Conservation (phyloP, 2,113 vertebrate species). For the Todiramphus chloris region DNA sequence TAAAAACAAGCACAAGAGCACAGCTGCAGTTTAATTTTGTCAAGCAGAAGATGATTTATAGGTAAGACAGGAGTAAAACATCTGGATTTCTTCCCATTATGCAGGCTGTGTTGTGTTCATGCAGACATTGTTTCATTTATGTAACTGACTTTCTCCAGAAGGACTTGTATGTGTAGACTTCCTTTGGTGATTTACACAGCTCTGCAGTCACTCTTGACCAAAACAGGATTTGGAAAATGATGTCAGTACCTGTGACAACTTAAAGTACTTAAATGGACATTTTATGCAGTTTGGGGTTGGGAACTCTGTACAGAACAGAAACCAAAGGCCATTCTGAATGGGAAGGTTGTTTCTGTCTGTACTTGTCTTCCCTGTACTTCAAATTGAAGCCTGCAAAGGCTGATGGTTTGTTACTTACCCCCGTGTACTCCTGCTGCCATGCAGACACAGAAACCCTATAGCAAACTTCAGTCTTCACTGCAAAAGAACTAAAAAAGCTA, state of each 20-base stretch:
- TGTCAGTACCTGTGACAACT: background rate
- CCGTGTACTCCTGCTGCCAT: background rate
- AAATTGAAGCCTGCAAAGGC: background rate
- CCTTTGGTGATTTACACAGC: background rate
- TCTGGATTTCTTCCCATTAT: background rate
- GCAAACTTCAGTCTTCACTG: background rate
- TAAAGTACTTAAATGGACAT: background rate
- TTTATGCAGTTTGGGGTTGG: fast-evolving
- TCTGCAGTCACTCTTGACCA: background rate
- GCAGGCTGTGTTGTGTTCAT: background rate
- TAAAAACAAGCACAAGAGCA: background rate
- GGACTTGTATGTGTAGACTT: fast-evolving
- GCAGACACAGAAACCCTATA: background rate
- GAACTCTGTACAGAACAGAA: background rate
- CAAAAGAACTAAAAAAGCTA: background rate
- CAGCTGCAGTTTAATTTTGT: background rate
- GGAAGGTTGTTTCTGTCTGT: background rate
- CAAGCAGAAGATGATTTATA: background rate
- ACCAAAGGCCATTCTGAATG: background rate
- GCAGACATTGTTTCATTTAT: background rate
- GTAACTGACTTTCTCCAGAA: background rate
- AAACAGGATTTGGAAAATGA: background rate
- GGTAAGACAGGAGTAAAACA: background rate
- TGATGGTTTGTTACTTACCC: background rate
- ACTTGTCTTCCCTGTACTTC: background rate